A percentile compares a stretch with the other conserved stretches of the same genome.
Evolutionary conservation across 1,140 invertebrate species (phyloP).

Genomic region (Cydia fagiglandana): DNA sequence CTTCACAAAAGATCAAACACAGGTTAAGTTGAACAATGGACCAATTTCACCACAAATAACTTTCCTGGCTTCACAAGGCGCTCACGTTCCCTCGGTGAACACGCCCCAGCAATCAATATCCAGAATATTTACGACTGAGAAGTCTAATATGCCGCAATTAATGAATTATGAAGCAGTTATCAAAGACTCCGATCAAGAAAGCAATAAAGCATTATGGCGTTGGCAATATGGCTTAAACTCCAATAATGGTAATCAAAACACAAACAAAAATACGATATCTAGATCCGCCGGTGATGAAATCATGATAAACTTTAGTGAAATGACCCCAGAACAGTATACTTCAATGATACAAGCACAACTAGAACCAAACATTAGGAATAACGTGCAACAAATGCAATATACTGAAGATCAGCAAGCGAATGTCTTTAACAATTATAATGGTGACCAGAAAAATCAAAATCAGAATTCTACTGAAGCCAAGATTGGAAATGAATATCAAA

Average conservation of each 20-base stretch:
- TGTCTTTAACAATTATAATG: not conserved
- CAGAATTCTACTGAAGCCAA: not conserved
- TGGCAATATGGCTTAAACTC: constrained; percentile 69
- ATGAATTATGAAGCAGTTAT: constrained; percentile 66
- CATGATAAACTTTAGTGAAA: constrained; percentile 71
- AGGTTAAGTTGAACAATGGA: constrained; percentile 52
- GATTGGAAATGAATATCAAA: not conserved
- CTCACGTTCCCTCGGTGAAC: constrained; percentile 59
- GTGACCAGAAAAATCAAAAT: not conserved
- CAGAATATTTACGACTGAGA: constrained; percentile 56
- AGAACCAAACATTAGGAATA: constrained; percentile 30
- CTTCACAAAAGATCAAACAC: constrained; percentile 51
- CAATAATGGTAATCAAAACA: constrained; percentile 50
- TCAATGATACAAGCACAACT: constrained; percentile 58
- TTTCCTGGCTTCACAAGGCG: constrained; percentile 73
- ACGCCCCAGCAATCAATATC: constrained; percentile 47
- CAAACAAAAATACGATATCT: constrained; percentile 70
- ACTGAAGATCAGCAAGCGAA: not conserved
- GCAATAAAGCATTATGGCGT: constrained; percentile 64
- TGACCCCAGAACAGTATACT: constrained; percentile 68
- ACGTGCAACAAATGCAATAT: constrained; percentile 16
- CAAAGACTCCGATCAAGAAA: constrained; percentile 59
- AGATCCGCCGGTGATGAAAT: constrained; percentile 68
- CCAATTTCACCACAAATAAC: constrained; percentile 72
- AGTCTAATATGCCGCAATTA: constrained; percentile 61